Percentiles rank a stretch among this genome's conserved stretches.
Conservation (phyloP, 2,888 invertebrate species). For the Dyspetes luteomarginatus region DNA sequence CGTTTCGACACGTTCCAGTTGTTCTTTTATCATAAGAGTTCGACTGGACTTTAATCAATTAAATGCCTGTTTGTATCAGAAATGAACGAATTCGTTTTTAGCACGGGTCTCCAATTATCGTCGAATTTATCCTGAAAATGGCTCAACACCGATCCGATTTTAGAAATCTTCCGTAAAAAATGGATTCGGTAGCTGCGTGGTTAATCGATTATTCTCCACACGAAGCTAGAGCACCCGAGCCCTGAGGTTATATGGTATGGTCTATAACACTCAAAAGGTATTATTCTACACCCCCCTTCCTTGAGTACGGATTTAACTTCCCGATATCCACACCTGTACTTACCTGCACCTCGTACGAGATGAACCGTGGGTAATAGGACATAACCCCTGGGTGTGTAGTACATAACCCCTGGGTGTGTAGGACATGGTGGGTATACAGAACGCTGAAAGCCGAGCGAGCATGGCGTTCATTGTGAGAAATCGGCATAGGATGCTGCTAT, state of each 20-base stretch:
- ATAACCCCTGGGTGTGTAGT: conserved; percentile 33
- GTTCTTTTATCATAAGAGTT: too few relatives aligned
- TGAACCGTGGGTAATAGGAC: conserved; percentile 75
- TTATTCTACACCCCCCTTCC: conserved; percentile 39
- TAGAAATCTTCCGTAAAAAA: background rate
- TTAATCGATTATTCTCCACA: conserved; percentile 57
- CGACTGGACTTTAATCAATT: too few relatives aligned
- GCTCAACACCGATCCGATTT: background rate
- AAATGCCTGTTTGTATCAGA: background rate
- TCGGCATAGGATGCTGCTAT: conserved; percentile 69
- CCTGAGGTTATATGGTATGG: background rate
- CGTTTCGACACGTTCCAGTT: too few relatives aligned
- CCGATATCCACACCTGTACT: conserved; percentile 80
- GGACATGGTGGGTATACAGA: conserved; percentile 25
- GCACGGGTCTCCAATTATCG: background rate
- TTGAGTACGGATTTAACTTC: conserved; percentile 74
- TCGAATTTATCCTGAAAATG: background rate
- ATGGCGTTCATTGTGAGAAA: conserved; percentile 76
- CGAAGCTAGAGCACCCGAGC: conserved; percentile 38
- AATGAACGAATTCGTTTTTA: background rate
- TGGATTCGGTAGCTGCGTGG: conserved; percentile 33
- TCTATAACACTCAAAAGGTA: conserved; percentile 9
- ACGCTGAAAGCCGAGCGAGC: conserved; percentile 32
- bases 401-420: background rate
- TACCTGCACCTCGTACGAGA: conserved; percentile 79